Conservation (phyloP, 2,113 vertebrate species). For the Barnardius zonarius region DNA sequence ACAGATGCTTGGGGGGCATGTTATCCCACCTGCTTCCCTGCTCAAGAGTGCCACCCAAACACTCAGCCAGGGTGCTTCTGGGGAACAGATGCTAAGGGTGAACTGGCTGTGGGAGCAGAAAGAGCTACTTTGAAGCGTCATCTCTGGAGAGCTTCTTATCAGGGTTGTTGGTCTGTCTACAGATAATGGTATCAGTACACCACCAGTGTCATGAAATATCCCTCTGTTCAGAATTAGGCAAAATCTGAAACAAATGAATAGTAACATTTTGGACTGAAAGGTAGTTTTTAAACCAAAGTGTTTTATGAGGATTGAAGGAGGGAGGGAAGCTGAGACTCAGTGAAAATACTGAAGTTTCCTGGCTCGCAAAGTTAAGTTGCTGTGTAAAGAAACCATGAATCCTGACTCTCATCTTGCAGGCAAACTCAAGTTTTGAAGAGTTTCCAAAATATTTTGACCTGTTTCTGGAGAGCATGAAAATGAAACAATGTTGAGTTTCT, state of each 20-base stretch:
- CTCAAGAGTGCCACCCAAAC: constrained; percentile 33
- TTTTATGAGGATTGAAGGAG: background rate
- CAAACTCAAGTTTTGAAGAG: background rate
- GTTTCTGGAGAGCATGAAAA: constrained; percentile 13
- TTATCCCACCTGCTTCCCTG: constrained; percentile 24
- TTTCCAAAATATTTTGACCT: constrained; percentile 27
- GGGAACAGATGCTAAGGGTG: background rate
- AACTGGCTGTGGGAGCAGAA: background rate
- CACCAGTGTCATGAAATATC: background rate
- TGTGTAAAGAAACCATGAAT: background rate
- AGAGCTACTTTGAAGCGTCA: background rate
- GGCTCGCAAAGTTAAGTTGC: background rate
- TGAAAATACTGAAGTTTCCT: constrained; percentile 3
- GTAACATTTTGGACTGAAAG: background rate
- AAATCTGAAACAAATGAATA: background rate
- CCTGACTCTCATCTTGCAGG: background rate
- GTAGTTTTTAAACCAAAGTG: background rate
- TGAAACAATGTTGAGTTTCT: background rate
- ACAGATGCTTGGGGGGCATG: constrained; percentile 31
- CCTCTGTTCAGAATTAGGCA: background rate
- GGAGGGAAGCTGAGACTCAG: background rate
- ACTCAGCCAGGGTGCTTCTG: background rate
- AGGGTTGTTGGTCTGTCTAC: background rate
- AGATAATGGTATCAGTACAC: background rate
- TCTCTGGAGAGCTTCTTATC: background rate